These are phyloP conservation scores for Dastarcus helophoroides DNA, from an alignment of 2,888 invertebrate genomes.

Conservation along the genomic window DNA sequence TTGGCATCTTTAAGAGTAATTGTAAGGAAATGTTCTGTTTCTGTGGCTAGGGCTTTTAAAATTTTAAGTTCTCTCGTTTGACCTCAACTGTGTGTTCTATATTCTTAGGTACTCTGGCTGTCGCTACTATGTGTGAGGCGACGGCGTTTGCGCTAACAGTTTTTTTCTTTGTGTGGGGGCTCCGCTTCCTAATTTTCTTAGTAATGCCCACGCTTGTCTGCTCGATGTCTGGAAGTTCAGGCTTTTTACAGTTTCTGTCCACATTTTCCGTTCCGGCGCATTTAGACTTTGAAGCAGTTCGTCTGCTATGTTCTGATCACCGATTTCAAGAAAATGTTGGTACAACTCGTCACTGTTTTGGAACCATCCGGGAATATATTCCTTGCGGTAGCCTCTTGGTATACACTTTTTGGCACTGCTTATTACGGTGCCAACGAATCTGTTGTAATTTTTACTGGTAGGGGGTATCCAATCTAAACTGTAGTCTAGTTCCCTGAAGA, in stretches of 20 bases:
- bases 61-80: constrained; percentile 1
- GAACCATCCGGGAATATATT: constrained; percentile 15
- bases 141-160: background rate
- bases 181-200: constrained; percentile 8
- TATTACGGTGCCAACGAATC: constrained; percentile 11
- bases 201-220: constrained; percentile 8
- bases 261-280: constrained; percentile 9
- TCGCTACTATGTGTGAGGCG: constrained; percentile 3
- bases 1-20: too few species aligned
- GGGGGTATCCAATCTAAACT: constrained; percentile 10
- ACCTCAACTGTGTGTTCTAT: too few species aligned
- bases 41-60: background rate
- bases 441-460: constrained; percentile 8
- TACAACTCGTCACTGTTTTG: constrained; percentile 11
- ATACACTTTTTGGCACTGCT: constrained; percentile 10
- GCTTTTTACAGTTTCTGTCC: constrained; percentile 10
- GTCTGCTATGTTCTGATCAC: constrained; percentile 7
- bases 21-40: too few species aligned
- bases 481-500: too few species aligned
- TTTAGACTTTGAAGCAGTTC: constrained; percentile 11
- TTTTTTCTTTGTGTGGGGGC: constrained; percentile 3
- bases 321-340: constrained; percentile 7
- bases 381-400: constrained; percentile 13
- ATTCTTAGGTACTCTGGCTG: too few species aligned
- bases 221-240: constrained; percentile 10